Base-by-base conservation (phyloP, 1,140 invertebrate genomes). In the Drepana arcuata region DNA sequence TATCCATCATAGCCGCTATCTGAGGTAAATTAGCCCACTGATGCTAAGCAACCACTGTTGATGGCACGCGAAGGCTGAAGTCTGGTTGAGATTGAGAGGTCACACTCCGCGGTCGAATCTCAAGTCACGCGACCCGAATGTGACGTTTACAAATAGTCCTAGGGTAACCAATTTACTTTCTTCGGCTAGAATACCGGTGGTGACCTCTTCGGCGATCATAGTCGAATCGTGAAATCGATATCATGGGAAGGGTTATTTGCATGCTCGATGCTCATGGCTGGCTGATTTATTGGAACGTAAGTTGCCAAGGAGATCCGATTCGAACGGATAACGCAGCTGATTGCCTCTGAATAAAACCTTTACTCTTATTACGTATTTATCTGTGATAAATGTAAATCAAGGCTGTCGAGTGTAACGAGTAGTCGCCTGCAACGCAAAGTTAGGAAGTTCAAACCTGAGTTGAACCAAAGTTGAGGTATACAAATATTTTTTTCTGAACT, bases 1-100 rank as follows among this genome's bases (percentile, higher is more conserved):
- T 49, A 75, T 80, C 71, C 62, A 73, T 77, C 73, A 78, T 54
- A 40, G 43, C 56, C 52, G 55, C 65, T 73, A 79, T 74, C 70
- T 63, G 48, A 52, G 61, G 65, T 55, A 75, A 73, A 80, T 75
- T 77, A 72, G 58, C 66, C 63, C 50, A 62, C 54, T 61, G 63
- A n/a, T n/a, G n/a, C n/a, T n/a, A 50, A 72, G 62, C 63, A 56
- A 58, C 70, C 62, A 60, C 67, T 46, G 57, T 50, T 26, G 41
- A 28, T 52, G 27, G 14, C 32, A 41, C 51, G 39, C 67, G 34
- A 27, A 16, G 9, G 14, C 12, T 15, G 15, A 28, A 12, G 25
- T 16, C 30, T 29, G 31, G 24, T 36, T 34, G 14, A 7, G 12
- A 11, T 11, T 25, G 13, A 21, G 14, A 6, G n/a, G n/a, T n/a